phyloP scores from a whole-genome alignment of 2,888 invertebrate species.

The Nesidiocoris tenuis region DNA sequence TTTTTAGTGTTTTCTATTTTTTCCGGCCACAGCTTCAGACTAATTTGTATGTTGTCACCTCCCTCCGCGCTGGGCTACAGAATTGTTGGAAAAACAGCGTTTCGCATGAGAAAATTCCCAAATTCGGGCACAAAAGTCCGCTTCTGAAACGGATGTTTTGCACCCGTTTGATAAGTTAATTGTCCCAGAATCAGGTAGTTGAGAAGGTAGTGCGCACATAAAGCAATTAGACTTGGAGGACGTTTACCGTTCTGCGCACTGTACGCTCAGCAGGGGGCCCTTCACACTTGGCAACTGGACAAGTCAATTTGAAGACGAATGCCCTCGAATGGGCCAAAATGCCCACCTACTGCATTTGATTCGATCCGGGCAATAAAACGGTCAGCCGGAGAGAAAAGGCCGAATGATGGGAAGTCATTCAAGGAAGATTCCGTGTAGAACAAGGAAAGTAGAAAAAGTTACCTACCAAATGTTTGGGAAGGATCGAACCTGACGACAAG shows the following conservation, averaged over 20 bases:
- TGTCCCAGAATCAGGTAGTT: neutral
- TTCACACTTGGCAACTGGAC: neutral
- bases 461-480: neutral
- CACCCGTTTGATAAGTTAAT: neutral
- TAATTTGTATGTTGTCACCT: no score
- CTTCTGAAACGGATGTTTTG: neutral
- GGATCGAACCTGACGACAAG: neutral
- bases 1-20: no score
- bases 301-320: neutral
- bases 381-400: constrained; percentile 8
- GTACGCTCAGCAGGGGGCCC: neutral
- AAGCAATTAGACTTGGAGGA: neutral
- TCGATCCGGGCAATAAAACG: constrained; percentile 28
- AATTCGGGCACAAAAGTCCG: neutral
- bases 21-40: no score
- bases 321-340: neutral
- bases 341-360: neutral
- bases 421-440: constrained; percentile 11
- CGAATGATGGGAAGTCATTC: constrained; percentile 29
- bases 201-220: neutral
- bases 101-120: neutral
- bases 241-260: neutral
- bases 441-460: no score
- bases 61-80: no score
- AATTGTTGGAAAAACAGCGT: neutral